phyloP scores from a whole-genome alignment of 2,113 vertebrate genomes.

The Crotalus helleri region DNA sequence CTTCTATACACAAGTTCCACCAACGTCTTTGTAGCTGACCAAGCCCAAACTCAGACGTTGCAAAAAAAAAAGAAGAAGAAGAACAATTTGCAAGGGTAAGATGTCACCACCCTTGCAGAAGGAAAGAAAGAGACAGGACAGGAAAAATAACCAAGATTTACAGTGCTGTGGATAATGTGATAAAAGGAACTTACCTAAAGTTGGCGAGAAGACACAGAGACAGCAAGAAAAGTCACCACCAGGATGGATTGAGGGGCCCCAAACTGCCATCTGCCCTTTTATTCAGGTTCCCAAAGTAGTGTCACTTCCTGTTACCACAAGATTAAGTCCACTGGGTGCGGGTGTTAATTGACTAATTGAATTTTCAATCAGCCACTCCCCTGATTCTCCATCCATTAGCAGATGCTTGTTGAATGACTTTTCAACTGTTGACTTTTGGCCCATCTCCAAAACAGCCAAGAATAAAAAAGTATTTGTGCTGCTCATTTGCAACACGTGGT shows the following conservation, averaged over 20 bases:
- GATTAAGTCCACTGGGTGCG: neutral
- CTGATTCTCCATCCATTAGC: neutral
- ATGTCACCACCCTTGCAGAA: neutral
- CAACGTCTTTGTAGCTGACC: neutral
- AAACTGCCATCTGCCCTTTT: neutral
- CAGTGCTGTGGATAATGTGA: rapidly evolving
- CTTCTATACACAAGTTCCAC: neutral
- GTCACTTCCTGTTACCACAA: neutral
- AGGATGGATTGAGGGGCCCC: neutral
- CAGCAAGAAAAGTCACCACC: neutral
- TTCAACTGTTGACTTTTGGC: neutral
- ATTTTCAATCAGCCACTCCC: neutral
- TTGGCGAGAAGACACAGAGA: neutral
- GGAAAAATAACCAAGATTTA: neutral
- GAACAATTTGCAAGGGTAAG: neutral
- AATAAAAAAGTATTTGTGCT: neutral
- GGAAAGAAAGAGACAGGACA: neutral
- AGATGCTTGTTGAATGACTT: neutral
- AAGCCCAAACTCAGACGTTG: neutral
- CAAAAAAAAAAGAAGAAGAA: too few species aligned
- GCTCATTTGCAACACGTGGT: neutral
- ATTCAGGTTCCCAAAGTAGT: neutral
- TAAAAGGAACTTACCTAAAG: neutral
- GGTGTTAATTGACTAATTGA: neutral
- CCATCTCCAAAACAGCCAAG: neutral